phyloP scores from a whole-genome alignment of 2,888 invertebrate species.

The Lithosia quadra region DNA sequence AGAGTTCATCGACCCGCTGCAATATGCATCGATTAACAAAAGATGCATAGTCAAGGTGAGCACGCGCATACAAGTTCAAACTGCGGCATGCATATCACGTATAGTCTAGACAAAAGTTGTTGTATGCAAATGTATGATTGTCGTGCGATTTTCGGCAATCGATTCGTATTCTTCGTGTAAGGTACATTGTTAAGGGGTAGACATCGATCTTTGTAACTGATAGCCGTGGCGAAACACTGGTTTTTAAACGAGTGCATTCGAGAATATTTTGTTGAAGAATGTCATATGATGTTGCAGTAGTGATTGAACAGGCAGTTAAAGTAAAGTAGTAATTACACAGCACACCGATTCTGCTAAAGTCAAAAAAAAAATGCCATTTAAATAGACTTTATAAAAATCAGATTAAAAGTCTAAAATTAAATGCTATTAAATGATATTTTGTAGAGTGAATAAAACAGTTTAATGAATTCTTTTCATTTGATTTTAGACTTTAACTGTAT shows the following conservation, averaged over 20 bases:
- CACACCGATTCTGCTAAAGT: too few relatives aligned
- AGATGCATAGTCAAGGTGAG: constrained; percentile 38
- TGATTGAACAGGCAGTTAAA: too few relatives aligned
- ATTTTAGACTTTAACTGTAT: too few relatives aligned
- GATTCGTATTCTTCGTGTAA: constrained; percentile 62
- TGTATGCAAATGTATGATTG: constrained; percentile 79
- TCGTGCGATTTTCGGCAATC: constrained; percentile 75
- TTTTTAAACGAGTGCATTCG: background rate
- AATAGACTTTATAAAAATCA: too few relatives aligned
- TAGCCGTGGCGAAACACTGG: background rate
- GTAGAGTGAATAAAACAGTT: too few relatives aligned
- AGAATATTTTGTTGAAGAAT: constrained; percentile 1
- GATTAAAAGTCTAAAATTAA: too few relatives aligned
- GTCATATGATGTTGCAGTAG: background rate
- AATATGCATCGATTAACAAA: constrained; percentile 55
- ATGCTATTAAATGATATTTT: too few relatives aligned
- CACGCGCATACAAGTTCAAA: constrained; percentile 7
- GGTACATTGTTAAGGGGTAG: constrained; percentile 64
- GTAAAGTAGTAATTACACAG: too few relatives aligned
- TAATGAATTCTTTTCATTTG: too few relatives aligned
- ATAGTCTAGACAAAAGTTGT: constrained; percentile 73
- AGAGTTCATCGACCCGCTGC: constrained; percentile 46
- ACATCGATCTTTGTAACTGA: constrained; percentile 9
- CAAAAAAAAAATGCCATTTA: too few relatives aligned
- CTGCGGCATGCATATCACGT: constrained; percentile 64